Evolutionary conservation across 2,797 vertebrate genomes (phyloP).

Genomic region (Borostomias antarcticus): DNA sequence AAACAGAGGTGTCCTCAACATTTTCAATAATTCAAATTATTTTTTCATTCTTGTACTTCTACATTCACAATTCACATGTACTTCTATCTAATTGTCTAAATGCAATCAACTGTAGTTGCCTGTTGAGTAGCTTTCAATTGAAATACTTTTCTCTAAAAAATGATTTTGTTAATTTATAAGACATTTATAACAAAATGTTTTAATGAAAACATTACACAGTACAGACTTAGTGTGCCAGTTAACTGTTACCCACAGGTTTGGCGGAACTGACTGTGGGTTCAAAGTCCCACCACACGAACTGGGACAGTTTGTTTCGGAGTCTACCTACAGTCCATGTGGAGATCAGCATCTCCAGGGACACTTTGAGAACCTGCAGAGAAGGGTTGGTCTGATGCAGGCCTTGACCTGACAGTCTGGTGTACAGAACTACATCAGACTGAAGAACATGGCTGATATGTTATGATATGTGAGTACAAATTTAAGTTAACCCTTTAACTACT

Average conservation of each 20-base stretch:
- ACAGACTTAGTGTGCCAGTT: no score
- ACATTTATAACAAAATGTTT: background rate
- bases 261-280: conserved; percentile 28
- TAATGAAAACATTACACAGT: background rate
- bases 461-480: background rate
- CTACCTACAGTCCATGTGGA: conserved; percentile 21
- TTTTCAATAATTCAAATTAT: background rate
- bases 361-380: conserved; percentile 26
- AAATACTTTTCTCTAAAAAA: no score
- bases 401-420: conserved; percentile 15
- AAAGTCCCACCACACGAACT: conserved; percentile 19
- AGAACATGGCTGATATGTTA: conserved; percentile 24
- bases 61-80: background rate
- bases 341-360: conserved; percentile 22
- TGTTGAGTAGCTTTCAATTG: no score
- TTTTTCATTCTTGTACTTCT: no score
- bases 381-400: conserved; percentile 4
- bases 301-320: conserved; percentile 13
- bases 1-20: conserved; percentile 29
- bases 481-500: no score
- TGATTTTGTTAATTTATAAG: background rate
- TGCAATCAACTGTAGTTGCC: background rate
- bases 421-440: conserved; percentile 16
- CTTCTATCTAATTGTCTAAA: background rate
- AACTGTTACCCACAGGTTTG: conserved; percentile 8